phyloP scores from a whole-genome alignment of 2,797 vertebrate species.

The Heterohyrax brucei region DNA sequence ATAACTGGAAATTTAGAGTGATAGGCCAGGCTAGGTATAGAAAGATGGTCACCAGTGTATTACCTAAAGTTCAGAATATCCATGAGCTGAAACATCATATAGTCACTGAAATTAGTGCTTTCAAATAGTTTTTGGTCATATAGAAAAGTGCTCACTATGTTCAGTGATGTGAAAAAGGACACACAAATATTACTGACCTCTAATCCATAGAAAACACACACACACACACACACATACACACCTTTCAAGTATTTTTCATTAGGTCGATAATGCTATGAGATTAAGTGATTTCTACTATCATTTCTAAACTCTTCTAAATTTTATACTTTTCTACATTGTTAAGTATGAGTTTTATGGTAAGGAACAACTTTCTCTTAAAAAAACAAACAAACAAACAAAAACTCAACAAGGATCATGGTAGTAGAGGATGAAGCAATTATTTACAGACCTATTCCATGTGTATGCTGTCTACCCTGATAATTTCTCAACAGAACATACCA shows the following conservation, averaged over 20 bases:
- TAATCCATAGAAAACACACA: neutral
- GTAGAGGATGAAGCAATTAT: neutral
- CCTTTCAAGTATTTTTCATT: neutral
- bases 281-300: neutral
- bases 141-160: neutral
- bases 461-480: neutral
- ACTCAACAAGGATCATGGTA: neutral
- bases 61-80: neutral
- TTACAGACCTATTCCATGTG: neutral
- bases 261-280: neutral
- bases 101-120: neutral
- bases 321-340: neutral
- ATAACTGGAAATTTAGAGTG: neutral
- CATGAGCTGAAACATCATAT: neutral
- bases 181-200: no score
- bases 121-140: constrained; percentile 1
- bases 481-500: neutral
- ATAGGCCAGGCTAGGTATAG: neutral
- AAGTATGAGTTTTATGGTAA: neutral
- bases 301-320: neutral
- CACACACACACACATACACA: neutral
- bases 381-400: neutral
- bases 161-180: neutral
- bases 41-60: neutral
- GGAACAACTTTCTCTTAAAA: neutral